Conservation (phyloP, 2,888 invertebrate species). For the Chironomus tentans region DNA sequence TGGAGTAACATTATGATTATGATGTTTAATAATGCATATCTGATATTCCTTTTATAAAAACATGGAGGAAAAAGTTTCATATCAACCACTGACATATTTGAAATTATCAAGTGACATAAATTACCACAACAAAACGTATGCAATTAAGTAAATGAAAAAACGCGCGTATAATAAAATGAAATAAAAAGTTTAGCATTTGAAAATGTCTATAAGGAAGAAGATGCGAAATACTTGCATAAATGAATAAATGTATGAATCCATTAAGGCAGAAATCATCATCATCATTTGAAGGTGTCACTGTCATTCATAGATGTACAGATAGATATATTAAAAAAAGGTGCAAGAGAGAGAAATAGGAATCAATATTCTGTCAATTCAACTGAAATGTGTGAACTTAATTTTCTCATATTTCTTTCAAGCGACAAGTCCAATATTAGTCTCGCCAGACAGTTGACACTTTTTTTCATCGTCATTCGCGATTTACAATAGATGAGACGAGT, state of each 20-base stretch:
- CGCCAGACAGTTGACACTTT: neutral
- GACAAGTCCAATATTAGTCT: too few species aligned
- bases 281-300: neutral
- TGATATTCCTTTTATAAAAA: too few species aligned
- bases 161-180: too few species aligned
- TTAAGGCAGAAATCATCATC: neutral
- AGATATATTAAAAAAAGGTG: too few species aligned
- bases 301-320: neutral
- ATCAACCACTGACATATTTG: too few species aligned
- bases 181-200: too few species aligned
- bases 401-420: neutral
- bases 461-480: neutral
- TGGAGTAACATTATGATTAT: too few species aligned
- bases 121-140: too few species aligned
- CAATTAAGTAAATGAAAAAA: too few species aligned
- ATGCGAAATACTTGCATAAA: neutral
- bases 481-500: neutral
- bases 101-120: too few species aligned
- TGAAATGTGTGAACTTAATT: constrained; percentile 17
- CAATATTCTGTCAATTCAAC: neutral
- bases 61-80: too few species aligned
- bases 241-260: neutral
- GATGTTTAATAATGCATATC: too few species aligned
- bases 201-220: neutral
- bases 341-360: neutral